Conservation (phyloP, 2,797 vertebrate genomes). For the Myotis pilosus region DNA sequence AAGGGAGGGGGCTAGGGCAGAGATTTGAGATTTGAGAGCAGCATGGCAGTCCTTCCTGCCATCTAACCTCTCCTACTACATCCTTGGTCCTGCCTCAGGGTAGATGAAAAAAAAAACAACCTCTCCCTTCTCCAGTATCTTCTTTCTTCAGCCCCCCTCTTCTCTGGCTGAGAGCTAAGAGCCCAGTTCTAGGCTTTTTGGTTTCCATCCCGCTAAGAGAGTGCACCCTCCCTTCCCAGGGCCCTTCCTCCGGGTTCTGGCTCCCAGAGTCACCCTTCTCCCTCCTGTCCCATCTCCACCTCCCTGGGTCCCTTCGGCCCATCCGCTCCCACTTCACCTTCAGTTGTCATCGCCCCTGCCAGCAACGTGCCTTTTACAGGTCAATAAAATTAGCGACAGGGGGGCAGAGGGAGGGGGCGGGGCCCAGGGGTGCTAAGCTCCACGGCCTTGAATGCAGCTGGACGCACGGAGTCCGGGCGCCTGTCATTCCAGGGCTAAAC, state of each 20-base stretch:
- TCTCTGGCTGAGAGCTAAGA: neutral
- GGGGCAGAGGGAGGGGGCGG: neutral
- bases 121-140: neutral
- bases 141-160: neutral
- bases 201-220: neutral
- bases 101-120: neutral
- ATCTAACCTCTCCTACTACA: slow-evolving; percentile 28
- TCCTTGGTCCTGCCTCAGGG: neutral
- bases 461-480: slow-evolving; percentile 51
- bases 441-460: slow-evolving; percentile 59
- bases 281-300: neutral
- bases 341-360: neutral
- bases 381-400: slow-evolving; percentile 78
- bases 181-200: neutral
- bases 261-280: neutral
- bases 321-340: neutral
- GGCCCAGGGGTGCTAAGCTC: slow-evolving; percentile 66
- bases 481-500: slow-evolving; percentile 67
- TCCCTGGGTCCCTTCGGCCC: neutral
- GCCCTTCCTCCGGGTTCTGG: neutral
- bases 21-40: neutral
- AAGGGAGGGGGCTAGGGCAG: slow-evolving; percentile 53
- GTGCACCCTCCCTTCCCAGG: neutral
- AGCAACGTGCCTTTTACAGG: slow-evolving; percentile 66
- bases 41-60: neutral